Percentiles rank a stretch among this genome's conserved stretches.
These are phyloP conservation scores for Acanthis flammea DNA, from an alignment of 2,797 vertebrate species.

Conservation along the genomic window DNA sequence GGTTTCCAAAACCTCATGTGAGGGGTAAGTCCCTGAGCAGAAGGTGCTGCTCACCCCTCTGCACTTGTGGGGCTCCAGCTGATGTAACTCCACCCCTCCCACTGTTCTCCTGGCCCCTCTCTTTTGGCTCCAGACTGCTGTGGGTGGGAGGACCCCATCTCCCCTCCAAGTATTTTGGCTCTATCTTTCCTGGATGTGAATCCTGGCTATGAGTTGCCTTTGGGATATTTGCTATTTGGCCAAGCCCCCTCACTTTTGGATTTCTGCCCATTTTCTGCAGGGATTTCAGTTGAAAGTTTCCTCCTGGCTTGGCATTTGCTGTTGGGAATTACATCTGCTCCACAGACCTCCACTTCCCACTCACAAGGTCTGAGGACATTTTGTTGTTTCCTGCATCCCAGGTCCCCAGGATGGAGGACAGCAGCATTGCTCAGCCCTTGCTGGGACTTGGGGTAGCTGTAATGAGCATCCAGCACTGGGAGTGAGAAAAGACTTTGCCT, in stretches of 20 bases:
- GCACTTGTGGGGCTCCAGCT: background rate
- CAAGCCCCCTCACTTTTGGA: background rate
- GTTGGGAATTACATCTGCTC: background rate
- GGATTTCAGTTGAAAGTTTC: constrained; percentile 18
- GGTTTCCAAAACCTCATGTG: accelerated
- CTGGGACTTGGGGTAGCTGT: background rate
- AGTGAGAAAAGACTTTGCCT: background rate
- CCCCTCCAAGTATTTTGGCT: background rate
- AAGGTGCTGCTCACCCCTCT: background rate
- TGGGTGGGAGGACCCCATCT: background rate
- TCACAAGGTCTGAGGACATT: background rate
- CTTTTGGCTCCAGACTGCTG: background rate
- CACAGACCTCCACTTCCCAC: background rate
- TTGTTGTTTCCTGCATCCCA: background rate
- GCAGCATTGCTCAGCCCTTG: background rate
- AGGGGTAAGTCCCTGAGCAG: background rate
- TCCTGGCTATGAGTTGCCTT: background rate
- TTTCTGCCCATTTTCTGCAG: background rate
- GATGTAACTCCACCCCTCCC: background rate
- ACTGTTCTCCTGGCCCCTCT: background rate
- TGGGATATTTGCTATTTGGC: background rate
- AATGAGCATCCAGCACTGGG: accelerated
- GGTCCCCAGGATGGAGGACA: background rate
- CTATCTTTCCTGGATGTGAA: background rate
- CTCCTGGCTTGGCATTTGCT: background rate